Conservation (phyloP, 1,140 invertebrate species). For the Achatina immaculata region DNA sequence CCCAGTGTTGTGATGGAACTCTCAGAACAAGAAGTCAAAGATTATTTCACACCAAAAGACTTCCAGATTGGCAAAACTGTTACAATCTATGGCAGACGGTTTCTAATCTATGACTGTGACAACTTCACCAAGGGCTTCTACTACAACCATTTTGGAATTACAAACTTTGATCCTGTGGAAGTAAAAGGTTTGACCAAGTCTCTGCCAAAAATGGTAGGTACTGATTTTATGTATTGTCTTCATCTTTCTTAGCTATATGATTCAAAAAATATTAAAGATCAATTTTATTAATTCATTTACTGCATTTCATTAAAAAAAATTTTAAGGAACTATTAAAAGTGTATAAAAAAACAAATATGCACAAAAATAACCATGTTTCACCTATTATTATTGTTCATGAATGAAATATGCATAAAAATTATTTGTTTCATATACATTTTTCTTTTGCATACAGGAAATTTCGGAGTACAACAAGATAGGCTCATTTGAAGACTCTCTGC, state of each 20-base stretch:
- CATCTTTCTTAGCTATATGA: too few species aligned
- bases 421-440: too few species aligned
- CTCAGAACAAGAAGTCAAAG: conserved; percentile 78
- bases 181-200: conserved; percentile 57
- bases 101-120: conserved; percentile 86
- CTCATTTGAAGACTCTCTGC: conserved; percentile 82
- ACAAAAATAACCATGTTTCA: too few species aligned
- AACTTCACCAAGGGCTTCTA: conserved; percentile 86
- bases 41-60: conserved; percentile 83
- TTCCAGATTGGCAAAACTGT: conserved; percentile 84
- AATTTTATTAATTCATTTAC: background rate
- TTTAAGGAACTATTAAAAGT: too few species aligned
- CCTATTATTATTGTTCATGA: too few species aligned
- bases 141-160: conserved; percentile 75
- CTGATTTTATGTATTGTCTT: too few species aligned
- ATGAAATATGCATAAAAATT: too few species aligned
- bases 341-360: too few species aligned
- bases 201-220: conserved; percentile 67
- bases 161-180: conserved; percentile 70
- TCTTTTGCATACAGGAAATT: conserved; percentile 65
- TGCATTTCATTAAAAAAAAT: too few species aligned
- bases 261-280: too few species aligned
- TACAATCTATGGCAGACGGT: conserved; percentile 83
- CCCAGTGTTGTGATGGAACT: conserved; percentile 74
- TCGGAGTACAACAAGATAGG: conserved; percentile 93